Evolutionary conservation across 2,797 vertebrate genomes (phyloP).

Genomic region (Sciaenops ocellatus): DNA sequence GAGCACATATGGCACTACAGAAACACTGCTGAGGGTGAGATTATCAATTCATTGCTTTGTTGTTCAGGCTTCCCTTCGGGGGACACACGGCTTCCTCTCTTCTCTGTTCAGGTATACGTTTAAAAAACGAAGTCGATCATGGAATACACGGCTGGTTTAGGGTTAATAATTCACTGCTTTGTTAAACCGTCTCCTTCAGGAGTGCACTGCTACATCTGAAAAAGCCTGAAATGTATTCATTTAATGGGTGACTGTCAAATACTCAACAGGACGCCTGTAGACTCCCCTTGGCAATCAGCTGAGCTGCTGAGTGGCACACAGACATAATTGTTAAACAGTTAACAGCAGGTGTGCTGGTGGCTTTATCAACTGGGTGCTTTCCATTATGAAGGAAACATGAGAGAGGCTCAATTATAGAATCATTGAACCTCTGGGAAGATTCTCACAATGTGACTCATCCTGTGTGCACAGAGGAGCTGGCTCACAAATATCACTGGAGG

Average conservation of each 20-base stretch:
- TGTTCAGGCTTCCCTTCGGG: conserved; percentile 29
- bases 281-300: conserved; percentile 44
- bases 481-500: conserved; percentile 29
- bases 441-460: conserved; percentile 43
- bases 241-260: conserved; percentile 33
- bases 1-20: conserved; percentile 65
- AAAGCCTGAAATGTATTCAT: conserved; percentile 15
- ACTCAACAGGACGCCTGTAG: conserved; percentile 11
- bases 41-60: conserved; percentile 66
- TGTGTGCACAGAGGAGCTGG: conserved; percentile 27
- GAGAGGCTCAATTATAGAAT: conserved; percentile 44
- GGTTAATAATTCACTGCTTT: conserved; percentile 35
- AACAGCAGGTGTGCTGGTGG: conserved; percentile 58
- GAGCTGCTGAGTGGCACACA: conserved; percentile 46
- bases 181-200: conserved; percentile 23
- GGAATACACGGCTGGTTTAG: neutral
- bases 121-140: conserved; percentile 18
- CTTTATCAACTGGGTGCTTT: conserved; percentile 46
- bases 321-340: conserved; percentile 44
- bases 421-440: conserved; percentile 48
- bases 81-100: conserved; percentile 12
- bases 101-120: conserved; percentile 29
- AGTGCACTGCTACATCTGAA: neutral
- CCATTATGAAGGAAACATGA: conserved; percentile 28
- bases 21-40: conserved; percentile 58